These are phyloP conservation scores for Euplexia lucipara DNA, from an alignment of 2,888 invertebrate genomes.

Conservation along the genomic window DNA sequence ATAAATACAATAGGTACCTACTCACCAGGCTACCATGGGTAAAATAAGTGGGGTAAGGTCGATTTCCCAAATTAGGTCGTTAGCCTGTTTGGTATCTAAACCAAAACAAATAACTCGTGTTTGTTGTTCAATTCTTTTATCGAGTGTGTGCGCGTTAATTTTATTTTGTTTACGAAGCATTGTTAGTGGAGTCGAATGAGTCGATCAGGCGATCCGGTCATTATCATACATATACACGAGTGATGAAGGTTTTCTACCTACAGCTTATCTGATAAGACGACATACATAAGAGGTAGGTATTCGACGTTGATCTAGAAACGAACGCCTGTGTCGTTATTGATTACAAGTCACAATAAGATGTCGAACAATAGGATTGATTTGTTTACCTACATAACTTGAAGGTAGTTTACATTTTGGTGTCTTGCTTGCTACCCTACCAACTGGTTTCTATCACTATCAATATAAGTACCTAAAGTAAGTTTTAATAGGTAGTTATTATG, in stretches of 20 bases:
- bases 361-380: slow-evolving; percentile 14
- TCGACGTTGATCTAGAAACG: slow-evolving; percentile 18
- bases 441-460: no score
- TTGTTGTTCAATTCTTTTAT: slow-evolving; percentile 3
- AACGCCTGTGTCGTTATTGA: slow-evolving; percentile 13
- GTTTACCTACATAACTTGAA: no score
- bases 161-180: slow-evolving; percentile 13
- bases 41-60: slow-evolving; percentile 3
- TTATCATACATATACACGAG: slow-evolving; percentile 8
- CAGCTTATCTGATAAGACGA: slow-evolving; percentile 29
- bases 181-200: slow-evolving; percentile 4
- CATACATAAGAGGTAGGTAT: slow-evolving; percentile 2
- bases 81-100: slow-evolving; percentile 1
- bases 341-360: slow-evolving; percentile 14
- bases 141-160: slow-evolving; percentile 11
- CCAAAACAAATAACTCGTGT: slow-evolving; percentile 5
- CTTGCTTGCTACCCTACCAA: no score
- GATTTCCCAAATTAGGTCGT: slow-evolving; percentile 1
- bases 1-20: no score
- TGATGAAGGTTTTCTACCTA: slow-evolving; percentile 9
- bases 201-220: slow-evolving; percentile 5
- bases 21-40: no score
- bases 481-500: no score
- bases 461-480: no score
- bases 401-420: no score